Conservation (phyloP, 2,888 invertebrate genomes). For the Mythimna pallens region DNA sequence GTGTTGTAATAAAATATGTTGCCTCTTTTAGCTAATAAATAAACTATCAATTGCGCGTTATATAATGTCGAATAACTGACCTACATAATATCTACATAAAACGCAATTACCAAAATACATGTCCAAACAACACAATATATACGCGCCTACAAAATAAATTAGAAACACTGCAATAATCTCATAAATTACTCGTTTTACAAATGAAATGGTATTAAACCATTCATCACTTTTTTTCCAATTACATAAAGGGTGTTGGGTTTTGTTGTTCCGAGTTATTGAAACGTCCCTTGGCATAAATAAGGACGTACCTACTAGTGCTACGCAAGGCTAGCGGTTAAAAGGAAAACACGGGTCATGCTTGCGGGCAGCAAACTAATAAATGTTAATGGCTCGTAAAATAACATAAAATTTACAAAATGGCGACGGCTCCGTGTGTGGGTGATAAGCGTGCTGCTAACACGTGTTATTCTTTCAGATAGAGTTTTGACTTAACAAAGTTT, state of each 20-base stretch:
- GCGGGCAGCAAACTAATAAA: constrained; percentile 44
- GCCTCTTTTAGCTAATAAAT: background rate
- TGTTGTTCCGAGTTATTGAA: constrained; percentile 46
- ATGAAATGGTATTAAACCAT: constrained; percentile 52
- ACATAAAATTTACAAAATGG: constrained; percentile 48
- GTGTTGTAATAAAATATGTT: background rate
- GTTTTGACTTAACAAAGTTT: background rate
- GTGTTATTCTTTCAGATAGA: background rate
- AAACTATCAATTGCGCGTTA: background rate
- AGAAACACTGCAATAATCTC: constrained; percentile 36
- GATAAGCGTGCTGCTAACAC: constrained; percentile 33
- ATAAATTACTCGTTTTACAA: constrained; percentile 51
- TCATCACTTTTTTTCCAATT: constrained; percentile 60
- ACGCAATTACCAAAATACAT: background rate
- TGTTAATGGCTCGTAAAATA: constrained; percentile 49
- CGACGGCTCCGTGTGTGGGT: constrained; percentile 15
- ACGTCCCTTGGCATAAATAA: constrained; percentile 45
- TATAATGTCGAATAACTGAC: background rate
- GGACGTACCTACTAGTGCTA: constrained; percentile 16
- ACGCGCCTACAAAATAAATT: constrained; percentile 2
- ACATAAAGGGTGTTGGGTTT: constrained; percentile 46
- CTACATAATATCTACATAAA: background rate
- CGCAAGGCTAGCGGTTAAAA: constrained; percentile 17
- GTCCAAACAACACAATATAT: background rate
- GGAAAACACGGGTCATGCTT: constrained; percentile 49